A percentile compares a stretch with the other conserved stretches of the same genome.
phyloP scores from a whole-genome alignment of 1,140 invertebrate genomes.

The Lutraria rhynchaena region DNA sequence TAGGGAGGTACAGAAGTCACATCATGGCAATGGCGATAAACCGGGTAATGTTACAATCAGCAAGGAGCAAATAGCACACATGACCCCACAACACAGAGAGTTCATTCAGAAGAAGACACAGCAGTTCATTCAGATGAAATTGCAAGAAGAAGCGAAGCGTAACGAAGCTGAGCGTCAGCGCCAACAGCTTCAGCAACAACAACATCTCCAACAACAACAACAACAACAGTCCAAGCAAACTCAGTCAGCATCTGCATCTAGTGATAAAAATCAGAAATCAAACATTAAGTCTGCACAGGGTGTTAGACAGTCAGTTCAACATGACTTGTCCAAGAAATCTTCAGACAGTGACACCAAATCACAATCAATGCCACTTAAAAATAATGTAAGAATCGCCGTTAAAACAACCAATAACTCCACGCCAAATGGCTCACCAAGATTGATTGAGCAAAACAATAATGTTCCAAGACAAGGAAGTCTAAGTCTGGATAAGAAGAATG shows the following conservation, averaged over 20 bases:
- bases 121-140: slow-evolving; percentile 47
- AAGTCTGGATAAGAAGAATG: slow-evolving; percentile 3
- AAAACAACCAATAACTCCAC: slow-evolving; percentile 66
- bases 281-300: slow-evolving; percentile 16
- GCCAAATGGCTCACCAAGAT: slow-evolving; percentile 56
- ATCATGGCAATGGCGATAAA: slow-evolving; percentile 29
- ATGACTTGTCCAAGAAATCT: not conserved
- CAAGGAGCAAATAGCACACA: slow-evolving; percentile 40
- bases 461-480: not conserved
- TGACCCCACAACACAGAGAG: slow-evolving; percentile 51
- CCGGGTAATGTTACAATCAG: not conserved
- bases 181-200: slow-evolving; percentile 68
- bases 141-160: slow-evolving; percentile 52
- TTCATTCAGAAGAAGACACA: slow-evolving; percentile 54
- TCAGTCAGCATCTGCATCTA: not conserved
- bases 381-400: slow-evolving; percentile 46
- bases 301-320: slow-evolving; percentile 19
- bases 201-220: slow-evolving; percentile 65
- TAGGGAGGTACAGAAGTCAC: slow-evolving; percentile 17
- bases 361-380: slow-evolving; percentile 1
- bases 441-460: slow-evolving; percentile 33
- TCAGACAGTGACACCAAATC: not conserved
- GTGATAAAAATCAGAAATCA: slow-evolving; percentile 20
- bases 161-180: slow-evolving; percentile 44
- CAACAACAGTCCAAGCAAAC: not conserved